Conservation (phyloP, 2,888 invertebrate species). For the Caenorhabditis japonica region DNA sequence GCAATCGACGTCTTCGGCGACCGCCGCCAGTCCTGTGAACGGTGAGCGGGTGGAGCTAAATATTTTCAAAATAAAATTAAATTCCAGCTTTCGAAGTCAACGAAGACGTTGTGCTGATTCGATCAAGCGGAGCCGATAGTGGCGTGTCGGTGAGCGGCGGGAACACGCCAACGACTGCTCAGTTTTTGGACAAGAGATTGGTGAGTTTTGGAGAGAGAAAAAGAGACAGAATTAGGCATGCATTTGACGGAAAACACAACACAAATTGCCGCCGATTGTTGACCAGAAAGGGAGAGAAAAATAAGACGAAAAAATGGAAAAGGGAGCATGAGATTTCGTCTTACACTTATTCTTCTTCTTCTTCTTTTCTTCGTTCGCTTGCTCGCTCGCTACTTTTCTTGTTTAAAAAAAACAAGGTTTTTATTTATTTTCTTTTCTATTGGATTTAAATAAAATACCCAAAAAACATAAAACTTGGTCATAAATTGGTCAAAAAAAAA, state of each 20-base stretch:
- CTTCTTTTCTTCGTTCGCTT: background rate
- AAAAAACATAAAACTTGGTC: too few relatives aligned
- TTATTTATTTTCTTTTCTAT: too few relatives aligned
- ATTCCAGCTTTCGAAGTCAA: constrained; percentile 36
- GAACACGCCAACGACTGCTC: constrained; percentile 25
- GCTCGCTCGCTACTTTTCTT: too few relatives aligned
- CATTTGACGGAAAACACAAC: constrained; percentile 15
- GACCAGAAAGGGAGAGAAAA: background rate
- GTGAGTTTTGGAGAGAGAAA: constrained; percentile 32
- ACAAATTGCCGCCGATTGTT: constrained; percentile 18
- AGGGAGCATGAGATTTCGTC: background rate
- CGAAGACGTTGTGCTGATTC: constrained; percentile 54
- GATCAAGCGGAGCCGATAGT: constrained; percentile 57
- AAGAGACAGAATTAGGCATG: constrained; percentile 15
- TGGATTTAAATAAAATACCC: too few relatives aligned
- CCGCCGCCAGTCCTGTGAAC: constrained; percentile 5
- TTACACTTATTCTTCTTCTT: background rate
- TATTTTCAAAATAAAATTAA: background rate
- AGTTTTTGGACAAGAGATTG: constrained; percentile 61
- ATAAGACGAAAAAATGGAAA: background rate
- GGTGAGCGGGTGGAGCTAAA: background rate
- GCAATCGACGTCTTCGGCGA: constrained; percentile 5
- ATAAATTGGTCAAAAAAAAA: too few relatives aligned
- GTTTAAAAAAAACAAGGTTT: too few relatives aligned
- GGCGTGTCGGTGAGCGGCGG: constrained; percentile 56